A percentile compares a stretch with the other conserved stretches of the same genome.
Conservation (phyloP, 2,797 vertebrate genomes). For the Cichlasoma orientale region DNA sequence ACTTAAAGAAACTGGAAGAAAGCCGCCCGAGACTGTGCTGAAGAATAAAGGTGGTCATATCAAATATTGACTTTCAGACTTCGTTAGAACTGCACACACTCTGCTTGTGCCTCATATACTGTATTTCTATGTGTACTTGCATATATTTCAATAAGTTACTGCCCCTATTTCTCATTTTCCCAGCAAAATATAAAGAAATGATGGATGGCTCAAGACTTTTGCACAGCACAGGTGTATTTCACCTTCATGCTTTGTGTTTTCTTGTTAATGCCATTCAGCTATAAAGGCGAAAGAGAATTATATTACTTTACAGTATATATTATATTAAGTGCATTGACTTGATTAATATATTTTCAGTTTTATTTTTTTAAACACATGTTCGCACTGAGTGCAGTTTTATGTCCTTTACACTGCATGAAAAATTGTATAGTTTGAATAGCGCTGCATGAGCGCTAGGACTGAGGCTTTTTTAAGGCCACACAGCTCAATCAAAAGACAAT, state of each 20-base stretch:
- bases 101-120: no score
- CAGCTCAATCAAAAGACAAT: slow-evolving; percentile 36
- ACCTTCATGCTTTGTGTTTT: neutral
- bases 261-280: neutral
- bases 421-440: neutral
- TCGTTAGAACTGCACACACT: no score
- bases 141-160: neutral
- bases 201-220: neutral
- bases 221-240: neutral
- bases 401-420: neutral
- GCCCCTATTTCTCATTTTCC: neutral
- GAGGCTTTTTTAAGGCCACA: slow-evolving; percentile 19
- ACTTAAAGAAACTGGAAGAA: no score
- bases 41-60: no score
- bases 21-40: no score
- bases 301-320: neutral
- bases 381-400: neutral
- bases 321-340: neutral
- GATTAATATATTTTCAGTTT: neutral
- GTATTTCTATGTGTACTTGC: no score
- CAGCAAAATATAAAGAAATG: neutral
- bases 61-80: no score
- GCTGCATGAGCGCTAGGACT: neutral
- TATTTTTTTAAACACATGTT: neutral
- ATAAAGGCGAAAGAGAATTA: neutral